Evolutionary conservation across 2,888 invertebrate genomes (phyloP).

Genomic region (Leptogaster cylindrica): DNA sequence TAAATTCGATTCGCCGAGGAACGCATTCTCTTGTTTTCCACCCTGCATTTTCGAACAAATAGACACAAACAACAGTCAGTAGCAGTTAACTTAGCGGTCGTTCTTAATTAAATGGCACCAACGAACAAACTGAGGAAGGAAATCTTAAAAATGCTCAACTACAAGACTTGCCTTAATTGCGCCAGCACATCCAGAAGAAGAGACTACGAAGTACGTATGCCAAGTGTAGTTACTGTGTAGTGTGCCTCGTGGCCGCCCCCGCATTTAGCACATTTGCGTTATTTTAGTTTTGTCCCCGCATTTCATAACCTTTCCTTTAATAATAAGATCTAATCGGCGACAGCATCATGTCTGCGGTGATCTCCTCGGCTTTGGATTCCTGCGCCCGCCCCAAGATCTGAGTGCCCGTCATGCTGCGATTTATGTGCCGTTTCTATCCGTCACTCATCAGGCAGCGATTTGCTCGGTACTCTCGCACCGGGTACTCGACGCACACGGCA

Average conservation of each 20-base stretch:
- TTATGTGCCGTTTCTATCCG: no score
- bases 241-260: background rate
- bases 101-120: slow-evolving; percentile 48
- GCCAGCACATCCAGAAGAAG: slow-evolving; percentile 48
- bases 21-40: background rate
- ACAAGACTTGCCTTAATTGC: slow-evolving; percentile 50
- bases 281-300: background rate
- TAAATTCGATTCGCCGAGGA: no score
- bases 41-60: background rate
- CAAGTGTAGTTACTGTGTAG: background rate
- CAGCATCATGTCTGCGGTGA: no score
- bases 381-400: no score
- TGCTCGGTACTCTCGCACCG: no score
- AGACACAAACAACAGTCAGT: background rate
- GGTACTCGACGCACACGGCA: no score
- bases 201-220: slow-evolving; percentile 51
- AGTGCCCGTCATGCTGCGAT: no score
- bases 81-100: background rate
- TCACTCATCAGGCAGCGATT: no score
- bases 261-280: background rate
- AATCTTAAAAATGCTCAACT: slow-evolving; percentile 51
- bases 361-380: no score
- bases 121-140: slow-evolving; percentile 50
- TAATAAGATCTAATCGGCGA: no score
- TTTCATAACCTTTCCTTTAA: no score